Percentiles rank a stretch among this genome's conserved stretches.
Evolutionary conservation across 2,113 vertebrate genomes (phyloP).

Genomic region (Protobothrops mucrosquamatus): DNA sequence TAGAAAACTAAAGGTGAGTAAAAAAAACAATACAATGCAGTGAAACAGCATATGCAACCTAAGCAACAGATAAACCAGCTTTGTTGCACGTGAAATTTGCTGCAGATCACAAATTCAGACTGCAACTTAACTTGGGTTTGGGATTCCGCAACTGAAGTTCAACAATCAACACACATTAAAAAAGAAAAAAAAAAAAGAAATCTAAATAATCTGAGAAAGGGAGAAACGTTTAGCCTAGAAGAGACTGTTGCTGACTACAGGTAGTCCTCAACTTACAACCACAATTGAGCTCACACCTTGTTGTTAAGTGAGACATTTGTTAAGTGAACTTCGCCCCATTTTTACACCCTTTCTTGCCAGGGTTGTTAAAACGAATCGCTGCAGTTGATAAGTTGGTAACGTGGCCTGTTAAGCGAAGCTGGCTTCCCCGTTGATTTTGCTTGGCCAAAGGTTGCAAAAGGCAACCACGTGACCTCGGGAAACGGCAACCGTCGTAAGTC

Average conservation of each 20-base stretch:
- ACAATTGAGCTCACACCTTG: background rate
- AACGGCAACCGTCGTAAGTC: no score
- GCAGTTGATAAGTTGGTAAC: background rate
- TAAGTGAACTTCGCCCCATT: background rate
- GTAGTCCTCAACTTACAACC: background rate
- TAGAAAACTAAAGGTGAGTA: background rate
- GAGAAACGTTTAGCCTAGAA: background rate
- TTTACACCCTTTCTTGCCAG: background rate
- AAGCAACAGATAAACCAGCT: background rate
- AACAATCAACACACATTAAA: background rate
- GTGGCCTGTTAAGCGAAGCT: background rate
- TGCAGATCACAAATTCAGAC: background rate
- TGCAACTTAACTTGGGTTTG: background rate
- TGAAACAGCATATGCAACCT: no score
- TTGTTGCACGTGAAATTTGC: background rate
- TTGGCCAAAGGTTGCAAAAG: background rate
- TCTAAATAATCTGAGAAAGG: background rate
- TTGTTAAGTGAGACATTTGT: background rate
- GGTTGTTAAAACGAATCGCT: background rate
- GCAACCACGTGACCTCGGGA: background rate
- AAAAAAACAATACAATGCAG: background rate
- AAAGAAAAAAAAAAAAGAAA: background rate
- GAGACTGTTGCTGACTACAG: background rate
- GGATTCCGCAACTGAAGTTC: background rate
- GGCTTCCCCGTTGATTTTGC: background rate